These are phyloP conservation scores for Porites cylindrica DNA, from an alignment of 92 coral and sea anemone species.

Conservation along the genomic window DNA sequence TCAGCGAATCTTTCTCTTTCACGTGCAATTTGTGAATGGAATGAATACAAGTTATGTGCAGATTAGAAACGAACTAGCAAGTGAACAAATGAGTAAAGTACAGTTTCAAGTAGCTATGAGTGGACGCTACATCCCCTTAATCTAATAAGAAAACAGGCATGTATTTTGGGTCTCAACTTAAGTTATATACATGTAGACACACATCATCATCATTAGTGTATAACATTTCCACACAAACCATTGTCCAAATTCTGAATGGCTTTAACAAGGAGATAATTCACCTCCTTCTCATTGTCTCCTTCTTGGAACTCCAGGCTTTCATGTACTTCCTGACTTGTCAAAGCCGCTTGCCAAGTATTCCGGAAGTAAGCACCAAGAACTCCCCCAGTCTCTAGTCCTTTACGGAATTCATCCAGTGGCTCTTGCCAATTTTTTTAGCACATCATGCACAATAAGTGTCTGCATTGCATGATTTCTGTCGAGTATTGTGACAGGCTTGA, in stretches of 20 bases:
- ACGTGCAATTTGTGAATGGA: no score
- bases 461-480: slow-evolving; percentile 61
- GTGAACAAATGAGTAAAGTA: no score
- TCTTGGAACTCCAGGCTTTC: slow-evolving; percentile 21
- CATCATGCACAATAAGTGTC: slow-evolving; percentile 25
- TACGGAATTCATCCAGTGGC: slow-evolving; percentile 57
- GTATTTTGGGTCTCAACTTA: no score
- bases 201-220: not conserved
- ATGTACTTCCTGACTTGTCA: slow-evolving; percentile 14
- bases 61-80: no score
- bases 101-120: no score
- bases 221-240: slow-evolving; percentile 26
- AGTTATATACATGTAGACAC: not conserved
- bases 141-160: no score
- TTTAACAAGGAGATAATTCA: slow-evolving; percentile 15
- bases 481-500: slow-evolving; percentile 29
- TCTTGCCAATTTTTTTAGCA: slow-evolving; percentile 53
- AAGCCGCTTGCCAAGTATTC: slow-evolving; percentile 15
- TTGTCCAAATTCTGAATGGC: slow-evolving; percentile 47
- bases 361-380: slow-evolving; percentile 32
- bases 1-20: no score
- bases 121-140: no score
- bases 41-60: no score
- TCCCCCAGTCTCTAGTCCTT: slow-evolving; percentile 36
- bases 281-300: slow-evolving; percentile 14